Percentiles rank a stretch among this genome's conserved stretches.
These are phyloP conservation scores for Amazona finschi DNA, from an alignment of 2,797 vertebrate species.

Conservation along the genomic window DNA sequence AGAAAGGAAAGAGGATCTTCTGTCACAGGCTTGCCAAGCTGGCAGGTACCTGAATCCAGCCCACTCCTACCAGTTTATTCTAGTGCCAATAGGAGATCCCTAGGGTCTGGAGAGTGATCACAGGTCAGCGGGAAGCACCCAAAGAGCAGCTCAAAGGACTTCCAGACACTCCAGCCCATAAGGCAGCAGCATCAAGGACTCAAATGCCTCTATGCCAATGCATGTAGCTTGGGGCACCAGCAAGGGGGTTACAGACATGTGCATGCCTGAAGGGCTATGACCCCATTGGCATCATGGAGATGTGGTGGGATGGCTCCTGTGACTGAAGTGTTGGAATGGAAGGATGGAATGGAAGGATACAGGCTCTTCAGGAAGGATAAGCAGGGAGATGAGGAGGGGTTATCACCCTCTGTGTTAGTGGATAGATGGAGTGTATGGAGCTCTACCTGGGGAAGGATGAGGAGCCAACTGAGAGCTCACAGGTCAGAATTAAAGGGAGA, in stretches of 20 bases:
- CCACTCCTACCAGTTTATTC: not conserved
- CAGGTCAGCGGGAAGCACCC: not conserved
- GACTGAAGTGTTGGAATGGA: not conserved
- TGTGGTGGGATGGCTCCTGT: not conserved
- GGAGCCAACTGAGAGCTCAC: not conserved
- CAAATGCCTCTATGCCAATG: not conserved
- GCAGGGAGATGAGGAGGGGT: not conserved
- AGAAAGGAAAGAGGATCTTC: not conserved
- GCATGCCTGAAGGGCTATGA: not conserved
- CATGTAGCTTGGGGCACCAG: not conserved
- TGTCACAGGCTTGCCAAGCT: not conserved
- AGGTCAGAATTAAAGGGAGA: not conserved
- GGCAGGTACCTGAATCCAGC: not conserved
- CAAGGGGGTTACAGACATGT: not conserved
- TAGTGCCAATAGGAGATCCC: not conserved
- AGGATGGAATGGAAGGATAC: not conserved
- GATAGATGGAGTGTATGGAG: not conserved
- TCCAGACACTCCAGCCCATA: not conserved
- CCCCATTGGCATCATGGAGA: not conserved
- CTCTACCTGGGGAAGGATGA: not conserved
- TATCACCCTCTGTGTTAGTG: not conserved
- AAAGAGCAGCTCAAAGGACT: not conserved
- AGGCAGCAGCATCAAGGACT: not conserved
- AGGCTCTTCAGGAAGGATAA: not conserved
- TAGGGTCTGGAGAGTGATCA: not conserved